Conservation (phyloP, 1,140 invertebrate species). For the Tribolium castaneum region DNA sequence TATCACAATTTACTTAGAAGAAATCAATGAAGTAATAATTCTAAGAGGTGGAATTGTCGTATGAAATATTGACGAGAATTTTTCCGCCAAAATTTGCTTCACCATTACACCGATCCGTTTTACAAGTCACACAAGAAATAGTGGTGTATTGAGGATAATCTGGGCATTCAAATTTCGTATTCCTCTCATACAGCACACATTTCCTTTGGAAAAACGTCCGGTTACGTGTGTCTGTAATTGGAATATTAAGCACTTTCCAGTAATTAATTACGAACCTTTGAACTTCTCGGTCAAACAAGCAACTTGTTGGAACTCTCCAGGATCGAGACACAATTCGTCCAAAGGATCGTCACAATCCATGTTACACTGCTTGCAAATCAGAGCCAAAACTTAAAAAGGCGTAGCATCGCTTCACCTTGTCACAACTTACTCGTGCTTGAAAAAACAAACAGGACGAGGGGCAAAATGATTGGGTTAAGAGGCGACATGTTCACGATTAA, state of each 20-base stretch:
- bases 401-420: background rate
- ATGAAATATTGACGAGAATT: background rate
- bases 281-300: conserved; percentile 4
- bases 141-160: background rate
- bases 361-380: conserved; percentile 24
- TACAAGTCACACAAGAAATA: conserved; percentile 2
- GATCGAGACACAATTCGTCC: conserved; percentile 17
- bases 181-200: conserved; percentile 10
- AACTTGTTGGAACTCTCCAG: conserved; percentile 1
- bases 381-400: background rate
- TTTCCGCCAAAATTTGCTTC: background rate
- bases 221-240: conserved; percentile 1
- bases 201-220: conserved; percentile 8
- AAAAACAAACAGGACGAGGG: background rate
- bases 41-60: background rate
- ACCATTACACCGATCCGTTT: background rate
- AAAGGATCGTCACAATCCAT: background rate
- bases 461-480: too few relatives aligned
- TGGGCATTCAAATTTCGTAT: conserved; percentile 10
- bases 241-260: background rate
- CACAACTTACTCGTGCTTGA: background rate
- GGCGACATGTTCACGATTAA: too few relatives aligned
- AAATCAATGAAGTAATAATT: too few relatives aligned
- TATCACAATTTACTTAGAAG: too few relatives aligned
- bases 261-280: conserved; percentile 11